Evolutionary conservation across 92 coral and sea anemone species (phyloP), one percentile per base, ranked within the genome.

Genomic region (Heliopora coerulea): DNA sequence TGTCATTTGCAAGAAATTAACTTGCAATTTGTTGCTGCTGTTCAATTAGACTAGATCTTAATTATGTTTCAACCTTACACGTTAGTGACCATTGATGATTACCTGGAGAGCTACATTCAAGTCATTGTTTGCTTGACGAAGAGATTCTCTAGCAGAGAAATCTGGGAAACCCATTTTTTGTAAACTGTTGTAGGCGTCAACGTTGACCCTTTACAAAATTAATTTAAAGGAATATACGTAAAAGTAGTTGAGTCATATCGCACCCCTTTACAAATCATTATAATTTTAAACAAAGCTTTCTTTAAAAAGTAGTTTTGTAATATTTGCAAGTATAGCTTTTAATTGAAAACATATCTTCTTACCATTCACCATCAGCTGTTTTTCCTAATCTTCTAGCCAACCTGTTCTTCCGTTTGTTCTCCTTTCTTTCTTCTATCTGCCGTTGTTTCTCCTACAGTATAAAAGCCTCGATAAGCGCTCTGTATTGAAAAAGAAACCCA

Each of bases 301-400:
- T n/a, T n/a, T n/a, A n/a, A n/a, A n/a, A n/a, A n/a, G n/a, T n/a
- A n/a, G n/a, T n/a, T n/a, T n/a, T n/a, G n/a, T n/a, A n/a, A n/a
- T n/a, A n/a, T n/a, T n/a, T n/a, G n/a, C n/a, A n/a, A n/a, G n/a
- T n/a, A n/a, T n/a, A n/a, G n/a, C n/a, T n/a, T n/a, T n/a, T n/a
- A n/a, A n/a, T n/a, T n/a, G n/a, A n/a, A n/a, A n/a, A n/a, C n/a
- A n/a, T n/a, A n/a, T n/a, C 61, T 49, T 15, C 82, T 59, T 59
- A 91, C 97, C 97, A 91, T 65, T 89, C 92, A 20, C 96, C 97
- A 52, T 85, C 79, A 19, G 86, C 96, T 27, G 97, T 91, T 84
- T 91, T 89, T 25, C 97, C 97, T 3, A 91, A 49, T 56, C 81
- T 87, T 67, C 89, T 68, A 31, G 91, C 88, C 12, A 80, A 84